These are phyloP conservation scores for Mycetomoellerius zeteki DNA, from an alignment of 1,140 invertebrate genomes.

Conservation along the genomic window DNA sequence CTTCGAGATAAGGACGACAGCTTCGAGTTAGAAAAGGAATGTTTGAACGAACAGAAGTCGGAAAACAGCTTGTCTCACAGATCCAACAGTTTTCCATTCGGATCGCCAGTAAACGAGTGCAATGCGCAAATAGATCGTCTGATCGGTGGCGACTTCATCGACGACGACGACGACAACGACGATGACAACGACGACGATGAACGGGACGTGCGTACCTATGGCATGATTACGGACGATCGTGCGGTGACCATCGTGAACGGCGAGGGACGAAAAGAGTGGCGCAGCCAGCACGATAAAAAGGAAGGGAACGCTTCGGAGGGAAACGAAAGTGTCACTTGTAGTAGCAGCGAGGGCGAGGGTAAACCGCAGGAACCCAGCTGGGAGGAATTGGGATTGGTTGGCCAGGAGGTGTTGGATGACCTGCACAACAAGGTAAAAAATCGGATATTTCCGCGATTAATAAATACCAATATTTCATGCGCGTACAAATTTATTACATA, in stretches of 20 bases:
- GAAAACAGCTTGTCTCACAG: neutral
- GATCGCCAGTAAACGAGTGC: conserved; percentile 38
- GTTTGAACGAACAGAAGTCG: neutral
- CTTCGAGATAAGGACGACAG: conserved; percentile 17
- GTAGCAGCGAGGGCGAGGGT: conserved; percentile 80
- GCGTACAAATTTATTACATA: neutral
- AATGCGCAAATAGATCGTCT: conserved; percentile 14
- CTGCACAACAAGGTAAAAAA: conserved; percentile 87
- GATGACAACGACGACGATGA: neutral
- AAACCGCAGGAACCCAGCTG: conserved; percentile 82
- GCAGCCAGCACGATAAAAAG: conserved; percentile 27
- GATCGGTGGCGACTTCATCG: neutral
- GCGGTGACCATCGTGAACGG: neutral
- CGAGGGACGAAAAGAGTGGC: conserved; percentile 34
- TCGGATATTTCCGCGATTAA: neutral
- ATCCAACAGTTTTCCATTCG: conserved; percentile 20
- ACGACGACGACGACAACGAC: conserved; percentile 9
- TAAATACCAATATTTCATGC: neutral
- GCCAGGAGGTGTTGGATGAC: conserved; percentile 86
- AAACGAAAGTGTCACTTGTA: conserved; percentile 45
- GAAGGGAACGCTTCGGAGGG: neutral
- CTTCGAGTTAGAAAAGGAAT: neutral
- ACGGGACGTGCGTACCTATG: conserved; percentile 5
- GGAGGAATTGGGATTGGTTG: conserved; percentile 87
- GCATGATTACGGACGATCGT: conserved; percentile 15